These are phyloP conservation scores for Orbicella faveolata DNA, from an alignment of 64 coral and sea anemone species.

Conservation along the genomic window DNA sequence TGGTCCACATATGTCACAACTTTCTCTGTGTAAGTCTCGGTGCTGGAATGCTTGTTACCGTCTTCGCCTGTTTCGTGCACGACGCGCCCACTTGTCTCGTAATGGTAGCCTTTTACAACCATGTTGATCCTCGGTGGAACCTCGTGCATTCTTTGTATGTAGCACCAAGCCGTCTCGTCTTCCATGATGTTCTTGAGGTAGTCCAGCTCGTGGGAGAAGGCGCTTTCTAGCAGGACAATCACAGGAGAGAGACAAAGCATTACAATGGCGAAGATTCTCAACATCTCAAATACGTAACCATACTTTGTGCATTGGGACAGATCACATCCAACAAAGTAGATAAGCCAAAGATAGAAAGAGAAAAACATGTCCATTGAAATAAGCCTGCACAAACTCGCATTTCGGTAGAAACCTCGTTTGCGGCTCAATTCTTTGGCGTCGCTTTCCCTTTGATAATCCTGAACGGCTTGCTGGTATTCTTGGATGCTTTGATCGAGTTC, in stretches of 20 bases:
- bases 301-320: constrained; percentile 51
- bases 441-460: constrained; percentile 53
- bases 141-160: constrained; percentile 67
- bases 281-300: constrained; percentile 36
- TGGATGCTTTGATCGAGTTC: constrained; percentile 53
- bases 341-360: constrained; percentile 81
- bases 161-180: constrained; percentile 81
- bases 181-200: constrained; percentile 79
- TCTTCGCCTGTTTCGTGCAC: constrained; percentile 60
- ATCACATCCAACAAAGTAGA: constrained; percentile 66
- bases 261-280: constrained; percentile 52
- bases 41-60: constrained; percentile 58
- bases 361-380: constrained; percentile 73
- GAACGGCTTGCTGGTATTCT: constrained; percentile 49
- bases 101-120: constrained; percentile 80
- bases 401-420: constrained; percentile 50
- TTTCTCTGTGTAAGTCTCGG: constrained; percentile 73
- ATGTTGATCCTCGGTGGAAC: constrained; percentile 60
- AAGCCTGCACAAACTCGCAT: constrained; percentile 47
- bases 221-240: constrained; percentile 69
- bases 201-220: constrained; percentile 66
- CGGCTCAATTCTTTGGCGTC: constrained; percentile 49
- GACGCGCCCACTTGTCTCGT: constrained; percentile 40
- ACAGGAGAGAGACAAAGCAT: constrained; percentile 65
- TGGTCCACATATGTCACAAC: constrained; percentile 58